Conservation (phyloP, 1,140 invertebrate genomes). For the Procambarus clarkii region DNA sequence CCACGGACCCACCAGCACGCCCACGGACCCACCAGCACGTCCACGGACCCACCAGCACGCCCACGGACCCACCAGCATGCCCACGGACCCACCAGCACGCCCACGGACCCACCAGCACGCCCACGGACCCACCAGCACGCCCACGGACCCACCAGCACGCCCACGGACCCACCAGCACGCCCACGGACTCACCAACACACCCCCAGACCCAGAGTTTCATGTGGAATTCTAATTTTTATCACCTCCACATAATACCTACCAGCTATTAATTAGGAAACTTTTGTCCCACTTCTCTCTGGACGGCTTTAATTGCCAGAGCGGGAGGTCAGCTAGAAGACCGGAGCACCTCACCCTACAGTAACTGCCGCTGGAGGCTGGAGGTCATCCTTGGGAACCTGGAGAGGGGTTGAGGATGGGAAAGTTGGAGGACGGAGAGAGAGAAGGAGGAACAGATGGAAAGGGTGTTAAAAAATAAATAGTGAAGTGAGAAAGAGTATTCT, state of each 20-base stretch:
- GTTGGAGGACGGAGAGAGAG: slow-evolving; percentile 3
- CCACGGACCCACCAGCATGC: not conserved
- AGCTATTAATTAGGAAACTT: slow-evolving; percentile 52
- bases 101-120: not conserved
- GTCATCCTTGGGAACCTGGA: not conserved
- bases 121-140: not conserved
- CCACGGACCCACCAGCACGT: too few species aligned
- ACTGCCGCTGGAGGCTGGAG: too few species aligned
- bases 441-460: not conserved
- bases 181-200: not conserved
- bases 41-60: not conserved
- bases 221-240: too few species aligned
- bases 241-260: slow-evolving; percentile 16
- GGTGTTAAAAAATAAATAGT: too few species aligned
- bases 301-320: slow-evolving; percentile 26
- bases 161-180: too few species aligned
- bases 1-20: too few species aligned
- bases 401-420: not conserved
- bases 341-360: too few species aligned
- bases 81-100: too few species aligned
- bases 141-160: too few species aligned
- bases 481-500: too few species aligned
- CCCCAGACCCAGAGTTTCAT: not conserved
- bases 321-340: slow-evolving; percentile 11
- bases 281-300: slow-evolving; percentile 31